Base-by-base conservation (phyloP, 2,888 invertebrate genomes). In the Panopea generosa region DNA sequence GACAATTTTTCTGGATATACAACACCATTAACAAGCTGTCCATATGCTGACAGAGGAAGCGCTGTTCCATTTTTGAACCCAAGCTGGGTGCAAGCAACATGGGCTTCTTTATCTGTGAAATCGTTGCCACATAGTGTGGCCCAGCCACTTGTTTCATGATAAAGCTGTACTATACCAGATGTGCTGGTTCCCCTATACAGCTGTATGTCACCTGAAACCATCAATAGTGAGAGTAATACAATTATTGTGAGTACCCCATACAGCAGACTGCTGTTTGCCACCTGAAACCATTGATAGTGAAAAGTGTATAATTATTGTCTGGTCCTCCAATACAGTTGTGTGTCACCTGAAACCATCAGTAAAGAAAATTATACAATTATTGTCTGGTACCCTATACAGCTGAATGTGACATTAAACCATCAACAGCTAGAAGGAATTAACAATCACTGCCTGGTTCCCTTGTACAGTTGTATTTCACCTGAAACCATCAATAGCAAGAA, bases 161-260 rank as follows among this genome's bases (percentile, higher is more conserved):
- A 77, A 20, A 77, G 24, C 50, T 77, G 77, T 2, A 77, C 77
- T 26, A 77, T 68, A 2, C 74, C 74, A 2, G 62, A 27, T 0
- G 27, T 4, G 9, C 26, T 40, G 33, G 52, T 56, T 11, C 73
- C 78, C 27, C 63, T 24, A 18, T 27, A 74, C 26, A 78, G 47
- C 29, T 61, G 33, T 0, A 60, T 53, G 26, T 67, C 62, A 40
- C 73, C 73, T 73, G 11, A 33, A 49, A 50, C n/a, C 40, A 45
- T 14, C 2, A 29, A 26, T 26, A 22, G 7, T 27, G 20, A 47
- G 20, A 47, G 29, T 9, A 60, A 6, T 26, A 43, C 27, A 22
- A 3, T n/a, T 24, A n/a, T 50, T 20, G 20, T 22, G 20, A 50
- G 50, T 2, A 20, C 11, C 20, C 24, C 33, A 33, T 4, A 33